phyloP scores from a whole-genome alignment of 2,888 invertebrate species.

The Torymus texanus region DNA sequence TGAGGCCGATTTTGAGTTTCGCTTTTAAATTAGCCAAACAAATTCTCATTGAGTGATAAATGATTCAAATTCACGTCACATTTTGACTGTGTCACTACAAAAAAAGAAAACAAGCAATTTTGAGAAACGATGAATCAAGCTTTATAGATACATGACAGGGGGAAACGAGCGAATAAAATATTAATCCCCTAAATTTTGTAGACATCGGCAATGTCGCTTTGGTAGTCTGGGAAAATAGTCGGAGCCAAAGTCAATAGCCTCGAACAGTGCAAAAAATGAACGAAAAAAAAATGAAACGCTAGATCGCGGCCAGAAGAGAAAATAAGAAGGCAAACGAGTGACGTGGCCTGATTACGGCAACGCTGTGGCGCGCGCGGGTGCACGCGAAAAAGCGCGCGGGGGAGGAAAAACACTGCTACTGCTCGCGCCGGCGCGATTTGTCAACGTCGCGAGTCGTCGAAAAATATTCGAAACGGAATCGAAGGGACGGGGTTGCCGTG shows the following conservation, averaged over 20 bases:
- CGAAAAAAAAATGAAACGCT: too few relatives aligned
- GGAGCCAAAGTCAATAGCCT: too few relatives aligned
- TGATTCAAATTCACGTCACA: too few relatives aligned
- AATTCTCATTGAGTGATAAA: too few relatives aligned
- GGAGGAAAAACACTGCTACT: constrained; percentile 26
- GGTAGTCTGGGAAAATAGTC: too few relatives aligned
- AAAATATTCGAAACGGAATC: constrained; percentile 51
- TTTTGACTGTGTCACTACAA: too few relatives aligned
- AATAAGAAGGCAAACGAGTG: constrained; percentile 38
- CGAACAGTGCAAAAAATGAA: too few relatives aligned
- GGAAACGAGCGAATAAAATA: constrained; percentile 18
- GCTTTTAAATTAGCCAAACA: too few relatives aligned
- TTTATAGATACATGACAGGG: too few relatives aligned
- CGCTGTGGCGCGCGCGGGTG: neutral
- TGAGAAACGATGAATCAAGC: too few relatives aligned
- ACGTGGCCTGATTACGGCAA: constrained; percentile 43
- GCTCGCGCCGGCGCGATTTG: constrained; percentile 30
- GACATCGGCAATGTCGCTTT: neutral
- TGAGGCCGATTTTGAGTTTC: too few relatives aligned
- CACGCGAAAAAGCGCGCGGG: constrained; percentile 9
- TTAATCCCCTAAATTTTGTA: constrained; percentile 30
- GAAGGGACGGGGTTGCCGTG: neutral
- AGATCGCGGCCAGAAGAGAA: neutral
- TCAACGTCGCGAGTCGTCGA: constrained; percentile 40
- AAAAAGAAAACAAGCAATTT: too few relatives aligned